Evolutionary conservation across 2,113 vertebrate species (phyloP).

Genomic region (Ploceus nigricollis): DNA sequence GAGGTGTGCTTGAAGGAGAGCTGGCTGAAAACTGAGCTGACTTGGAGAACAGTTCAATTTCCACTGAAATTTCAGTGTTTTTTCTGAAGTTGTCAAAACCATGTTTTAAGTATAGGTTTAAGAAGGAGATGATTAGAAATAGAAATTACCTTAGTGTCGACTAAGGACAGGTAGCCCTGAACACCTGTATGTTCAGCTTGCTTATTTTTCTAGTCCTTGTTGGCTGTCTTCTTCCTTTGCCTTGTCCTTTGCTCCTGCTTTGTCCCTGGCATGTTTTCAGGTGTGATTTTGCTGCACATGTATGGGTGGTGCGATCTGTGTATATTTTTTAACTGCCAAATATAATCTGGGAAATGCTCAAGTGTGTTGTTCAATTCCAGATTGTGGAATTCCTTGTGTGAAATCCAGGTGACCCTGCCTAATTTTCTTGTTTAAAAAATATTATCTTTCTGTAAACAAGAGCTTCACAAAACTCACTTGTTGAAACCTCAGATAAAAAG

Average conservation of each 20-base stretch:
- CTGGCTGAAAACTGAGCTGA: background rate
- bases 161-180: background rate
- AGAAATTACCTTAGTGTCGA: background rate
- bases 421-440: background rate
- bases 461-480: background rate
- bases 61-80: background rate
- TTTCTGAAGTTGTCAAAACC: background rate
- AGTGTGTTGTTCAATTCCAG: background rate
- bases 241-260: background rate
- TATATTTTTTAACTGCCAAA: background rate
- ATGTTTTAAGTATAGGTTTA: background rate
- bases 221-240: background rate
- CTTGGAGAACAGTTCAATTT: background rate
- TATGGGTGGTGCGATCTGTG: background rate
- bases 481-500: background rate
- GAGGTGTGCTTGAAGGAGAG: rapidly evolving
- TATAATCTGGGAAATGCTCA: background rate
- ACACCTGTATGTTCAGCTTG: background rate
- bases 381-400: background rate
- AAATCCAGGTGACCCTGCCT: conserved; percentile 11
- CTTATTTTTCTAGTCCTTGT: background rate
- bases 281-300: background rate
- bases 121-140: background rate
- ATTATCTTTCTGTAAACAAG: background rate
- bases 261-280: background rate